Percentiles rank a stretch among this genome's conserved stretches.
phyloP scores from a whole-genome alignment of 2,113 vertebrate species.

The Tachycineta bicolor region DNA sequence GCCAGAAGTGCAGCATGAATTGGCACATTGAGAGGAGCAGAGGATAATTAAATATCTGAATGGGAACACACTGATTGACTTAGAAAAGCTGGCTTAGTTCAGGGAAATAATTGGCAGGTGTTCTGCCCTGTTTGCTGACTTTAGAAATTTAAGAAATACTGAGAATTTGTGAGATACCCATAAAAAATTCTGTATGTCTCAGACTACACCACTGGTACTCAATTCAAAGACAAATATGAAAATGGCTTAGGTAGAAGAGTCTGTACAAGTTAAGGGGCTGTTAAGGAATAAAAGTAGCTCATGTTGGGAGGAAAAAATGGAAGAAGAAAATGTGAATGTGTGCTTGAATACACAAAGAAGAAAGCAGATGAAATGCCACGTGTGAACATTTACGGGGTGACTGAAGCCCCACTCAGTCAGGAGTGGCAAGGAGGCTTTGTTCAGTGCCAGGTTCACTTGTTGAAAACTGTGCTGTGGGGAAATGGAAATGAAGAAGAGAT shows the following conservation, averaged over 20 bases:
- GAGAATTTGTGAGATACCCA: background rate
- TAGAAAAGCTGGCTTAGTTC: conserved; percentile 28
- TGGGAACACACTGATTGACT: conserved; percentile 33
- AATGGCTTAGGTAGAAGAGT: background rate
- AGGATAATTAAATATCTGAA: conserved; percentile 17
- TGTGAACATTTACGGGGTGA: conserved; percentile 5
- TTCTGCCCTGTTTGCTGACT: conserved; percentile 42
- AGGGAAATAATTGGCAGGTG: conserved; percentile 54
- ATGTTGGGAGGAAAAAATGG: background rate
- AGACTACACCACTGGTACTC: background rate
- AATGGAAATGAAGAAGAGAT: conserved; percentile 13
- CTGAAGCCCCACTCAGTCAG: background rate
- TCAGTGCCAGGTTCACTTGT: conserved; percentile 1
- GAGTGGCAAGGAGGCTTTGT: background rate
- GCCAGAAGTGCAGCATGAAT: conserved; percentile 37
- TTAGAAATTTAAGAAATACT: background rate
- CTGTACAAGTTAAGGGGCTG: background rate
- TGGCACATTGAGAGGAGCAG: conserved; percentile 53
- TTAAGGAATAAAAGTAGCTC: background rate
- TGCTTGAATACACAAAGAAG: background rate
- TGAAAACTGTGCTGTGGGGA: background rate
- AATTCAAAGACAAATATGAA: background rate
- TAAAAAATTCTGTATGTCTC: background rate
- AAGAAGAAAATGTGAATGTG: background rate
- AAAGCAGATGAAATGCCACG: conserved; percentile 8